Conservation (phyloP, 2,113 vertebrate species). For the Lophochroa leadbeateri region DNA sequence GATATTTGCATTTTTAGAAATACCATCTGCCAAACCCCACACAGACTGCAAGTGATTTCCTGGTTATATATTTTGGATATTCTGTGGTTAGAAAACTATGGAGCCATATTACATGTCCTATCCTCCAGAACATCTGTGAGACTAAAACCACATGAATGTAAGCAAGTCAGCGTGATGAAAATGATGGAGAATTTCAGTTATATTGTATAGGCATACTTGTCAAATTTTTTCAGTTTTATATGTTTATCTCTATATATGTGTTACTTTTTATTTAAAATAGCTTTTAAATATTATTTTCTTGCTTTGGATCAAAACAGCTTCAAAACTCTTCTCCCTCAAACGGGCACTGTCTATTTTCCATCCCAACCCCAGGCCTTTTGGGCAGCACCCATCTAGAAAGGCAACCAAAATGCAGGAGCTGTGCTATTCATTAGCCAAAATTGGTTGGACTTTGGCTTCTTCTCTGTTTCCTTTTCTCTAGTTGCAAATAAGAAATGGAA, state of each 20-base stretch:
- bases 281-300: not conserved
- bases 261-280: not conserved
- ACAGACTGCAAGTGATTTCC: constrained; percentile 69
- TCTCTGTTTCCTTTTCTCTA: not conserved
- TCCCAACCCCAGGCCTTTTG: not conserved
- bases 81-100: constrained; percentile 70
- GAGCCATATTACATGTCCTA: constrained; percentile 64
- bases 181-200: constrained; percentile 14
- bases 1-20: constrained; percentile 72
- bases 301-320: not conserved
- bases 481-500: not conserved
- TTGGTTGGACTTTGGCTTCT: not conserved
- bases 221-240: not conserved
- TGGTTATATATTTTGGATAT: constrained; percentile 71
- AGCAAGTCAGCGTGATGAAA: constrained; percentile 36
- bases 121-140: constrained; percentile 67
- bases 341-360: not conserved
- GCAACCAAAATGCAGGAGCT: not conserved
- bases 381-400: not conserved
- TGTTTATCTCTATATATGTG: not conserved
- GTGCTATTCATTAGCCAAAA: not conserved
- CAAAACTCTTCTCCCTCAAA: not conserved
- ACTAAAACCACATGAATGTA: constrained; percentile 46
- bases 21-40: constrained; percentile 68
- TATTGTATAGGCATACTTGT: not conserved